phyloP scores from a whole-genome alignment of 2,113 vertebrate genomes.

The cat (Felis catus) region F.catus_Fca126_mat1.0 CM031419.1:16728001-16728500 shows the following conservation, averaged over 20 bases:
- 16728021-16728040: neutral
- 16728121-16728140: neutral
- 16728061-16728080: neutral
- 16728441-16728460: neutral
- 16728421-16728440: neutral
- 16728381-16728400: neutral
- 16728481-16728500: neutral
- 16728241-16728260: neutral
- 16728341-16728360: neutral
- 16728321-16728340: neutral
- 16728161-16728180: neutral
- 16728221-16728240: neutral
- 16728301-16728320: neutral
- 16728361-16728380: no score
- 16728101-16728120: accelerated
- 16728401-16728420: neutral
- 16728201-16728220: neutral
- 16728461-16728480: neutral
- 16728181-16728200: neutral
- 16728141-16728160: accelerated
- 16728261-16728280: neutral
- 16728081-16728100: neutral
- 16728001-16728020: accelerated
- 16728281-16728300: neutral
- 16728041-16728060: neutral